phyloP scores from a whole-genome alignment of 2,113 vertebrate genomes.

The Choloepus hoffmanni region DNA sequence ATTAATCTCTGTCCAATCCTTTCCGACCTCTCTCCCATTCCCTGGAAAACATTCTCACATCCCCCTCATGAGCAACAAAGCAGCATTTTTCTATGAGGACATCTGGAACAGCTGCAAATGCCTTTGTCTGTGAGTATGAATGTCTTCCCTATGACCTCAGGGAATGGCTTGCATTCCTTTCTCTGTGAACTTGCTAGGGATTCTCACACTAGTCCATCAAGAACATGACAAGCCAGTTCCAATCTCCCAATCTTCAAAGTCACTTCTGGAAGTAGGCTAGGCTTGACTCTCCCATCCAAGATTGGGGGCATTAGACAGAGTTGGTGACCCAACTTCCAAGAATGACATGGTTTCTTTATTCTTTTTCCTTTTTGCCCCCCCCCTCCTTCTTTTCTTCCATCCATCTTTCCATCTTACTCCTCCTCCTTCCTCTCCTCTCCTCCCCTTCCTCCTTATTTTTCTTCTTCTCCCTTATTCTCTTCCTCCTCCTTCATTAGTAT shows the following conservation, averaged over 20 bases:
- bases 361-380: not conserved
- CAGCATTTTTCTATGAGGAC: not conserved
- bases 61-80: not conserved
- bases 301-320: not conserved
- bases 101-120: slow-evolving; percentile 33
- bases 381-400: not conserved
- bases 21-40: not conserved
- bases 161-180: not conserved
- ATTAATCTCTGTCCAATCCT: not conserved
- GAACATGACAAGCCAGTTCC: not conserved
- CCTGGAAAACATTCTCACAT: not conserved
- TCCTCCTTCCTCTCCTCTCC: not conserved
- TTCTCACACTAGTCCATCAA: not conserved
- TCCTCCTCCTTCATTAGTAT: not conserved
- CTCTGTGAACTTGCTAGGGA: not conserved
- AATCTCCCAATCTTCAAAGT: slow-evolving; percentile 25
- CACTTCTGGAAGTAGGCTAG: slow-evolving; percentile 8
- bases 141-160: not conserved
- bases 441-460: not conserved
- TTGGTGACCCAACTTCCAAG: not conserved
- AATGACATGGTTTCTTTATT: not conserved
- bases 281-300: not conserved
- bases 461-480: not conserved
- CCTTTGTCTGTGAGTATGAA: not conserved
- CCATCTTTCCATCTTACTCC: no score